Evolutionary conservation across 2,797 vertebrate species (phyloP).

Genomic region (Ptychadena robeensis): DNA sequence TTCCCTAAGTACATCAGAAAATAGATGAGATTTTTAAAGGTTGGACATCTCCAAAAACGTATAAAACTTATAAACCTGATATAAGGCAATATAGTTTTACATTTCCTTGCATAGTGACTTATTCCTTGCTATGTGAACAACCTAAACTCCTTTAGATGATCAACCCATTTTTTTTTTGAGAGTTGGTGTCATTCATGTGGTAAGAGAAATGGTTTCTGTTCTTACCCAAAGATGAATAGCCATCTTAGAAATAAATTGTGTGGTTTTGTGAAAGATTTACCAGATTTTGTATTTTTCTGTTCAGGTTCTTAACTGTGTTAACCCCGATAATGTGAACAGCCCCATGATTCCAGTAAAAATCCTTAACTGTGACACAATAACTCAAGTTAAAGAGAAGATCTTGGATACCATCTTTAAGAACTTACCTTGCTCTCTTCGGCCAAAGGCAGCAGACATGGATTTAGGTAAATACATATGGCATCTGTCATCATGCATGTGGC

Average conservation of each 20-base stretch:
- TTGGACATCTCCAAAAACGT: conserved; percentile 1
- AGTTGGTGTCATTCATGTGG: no score
- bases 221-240: background rate
- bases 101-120: no score
- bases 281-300: background rate
- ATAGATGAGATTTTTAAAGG: conserved; percentile 59
- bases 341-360: conserved; percentile 94
- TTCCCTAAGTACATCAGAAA: conserved; percentile 58
- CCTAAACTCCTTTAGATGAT: no score
- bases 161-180: no score
- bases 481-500: no score
- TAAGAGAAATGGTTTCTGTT: no score
- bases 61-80: background rate
- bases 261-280: background rate
- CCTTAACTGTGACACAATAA: conserved; percentile 96
- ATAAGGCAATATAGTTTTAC: no score
- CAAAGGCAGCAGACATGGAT: conserved; percentile 97
- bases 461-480: conserved; percentile 78
- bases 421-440: conserved; percentile 91
- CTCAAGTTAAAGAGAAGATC: conserved; percentile 97
- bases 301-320: conserved; percentile 94
- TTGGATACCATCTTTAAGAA: conserved; percentile 98
- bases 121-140: no score
- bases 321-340: conserved; percentile 92
- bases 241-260: background rate